Conservation (phyloP, 2,888 invertebrate species). For the Allacma fusca region DNA sequence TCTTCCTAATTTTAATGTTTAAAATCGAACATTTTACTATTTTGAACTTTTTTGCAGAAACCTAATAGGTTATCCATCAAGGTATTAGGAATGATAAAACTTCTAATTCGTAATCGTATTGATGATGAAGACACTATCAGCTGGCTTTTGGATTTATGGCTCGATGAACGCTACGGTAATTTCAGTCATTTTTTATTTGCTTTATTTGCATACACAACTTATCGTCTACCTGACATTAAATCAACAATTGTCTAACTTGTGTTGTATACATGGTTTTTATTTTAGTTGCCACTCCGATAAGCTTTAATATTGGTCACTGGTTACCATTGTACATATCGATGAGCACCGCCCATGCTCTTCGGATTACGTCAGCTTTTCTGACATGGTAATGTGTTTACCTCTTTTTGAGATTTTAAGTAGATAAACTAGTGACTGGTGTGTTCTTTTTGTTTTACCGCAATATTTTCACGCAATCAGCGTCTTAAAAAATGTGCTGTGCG, state of each 20-base stretch:
- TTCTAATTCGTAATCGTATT: conserved; percentile 35
- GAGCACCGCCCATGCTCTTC: conserved; percentile 21
- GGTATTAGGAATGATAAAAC: conserved; percentile 42
- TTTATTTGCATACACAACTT: no score
- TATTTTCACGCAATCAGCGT: neutral
- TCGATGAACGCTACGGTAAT: conserved; percentile 39
- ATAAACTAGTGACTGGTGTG: no score
- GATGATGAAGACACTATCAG: conserved; percentile 36
- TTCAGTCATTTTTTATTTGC: neutral
- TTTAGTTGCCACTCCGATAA: conserved; percentile 40
- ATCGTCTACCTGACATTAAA: no score
- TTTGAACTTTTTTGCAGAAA: conserved; percentile 10
- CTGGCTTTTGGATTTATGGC: conserved; percentile 44
- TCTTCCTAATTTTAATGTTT: no score
- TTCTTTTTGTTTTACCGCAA: no score
- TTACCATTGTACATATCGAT: conserved; percentile 41
- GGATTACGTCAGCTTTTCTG: conserved; percentile 35
- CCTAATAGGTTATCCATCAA: conserved; percentile 17
- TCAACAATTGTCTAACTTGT: neutral
- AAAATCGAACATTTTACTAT: no score
- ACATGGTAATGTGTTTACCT: conserved; percentile 7
- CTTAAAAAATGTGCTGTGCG: no score
- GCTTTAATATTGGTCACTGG: conserved; percentile 40
- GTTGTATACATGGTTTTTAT: neutral
- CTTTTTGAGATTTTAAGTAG: no score